Evolutionary conservation across 2,113 vertebrate species (phyloP).

Genomic region (Takifugu flavidus): DNA sequence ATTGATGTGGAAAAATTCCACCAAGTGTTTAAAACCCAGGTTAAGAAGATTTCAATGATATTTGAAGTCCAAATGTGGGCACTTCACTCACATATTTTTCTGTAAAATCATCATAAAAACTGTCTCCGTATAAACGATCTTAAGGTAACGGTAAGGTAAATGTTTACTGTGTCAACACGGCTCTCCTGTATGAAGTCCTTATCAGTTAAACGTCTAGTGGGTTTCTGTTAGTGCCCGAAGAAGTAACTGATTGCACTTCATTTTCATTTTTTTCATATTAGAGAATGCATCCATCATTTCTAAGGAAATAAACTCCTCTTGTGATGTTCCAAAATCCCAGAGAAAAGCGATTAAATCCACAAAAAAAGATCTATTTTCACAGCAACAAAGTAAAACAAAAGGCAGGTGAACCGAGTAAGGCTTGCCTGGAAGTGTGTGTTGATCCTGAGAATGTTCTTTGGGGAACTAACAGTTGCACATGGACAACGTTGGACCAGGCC

Average conservation of each 20-base stretch:
- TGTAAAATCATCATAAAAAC: not conserved
- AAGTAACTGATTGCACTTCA: conserved; percentile 39
- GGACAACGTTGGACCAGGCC: not conserved
- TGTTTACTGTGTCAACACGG: not conserved
- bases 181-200: conserved; percentile 1
- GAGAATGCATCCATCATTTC: conserved; percentile 19
- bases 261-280: conserved; percentile 15
- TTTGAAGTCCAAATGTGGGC: not conserved
- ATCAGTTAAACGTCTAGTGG: conserved; percentile 47
- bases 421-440: not conserved
- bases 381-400: conserved; percentile 6
- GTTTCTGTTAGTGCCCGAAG: conserved; percentile 22
- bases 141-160: not conserved
- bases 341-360: not conserved
- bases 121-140: too few relatives aligned
- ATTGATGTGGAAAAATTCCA: too few relatives aligned
- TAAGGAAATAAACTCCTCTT: conserved; percentile 37
- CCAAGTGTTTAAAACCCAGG: too few relatives aligned
- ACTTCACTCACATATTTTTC: not conserved
- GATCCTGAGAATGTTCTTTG: not conserved
- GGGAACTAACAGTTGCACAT: not conserved
- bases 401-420: not conserved
- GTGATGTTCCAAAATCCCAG: not conserved
- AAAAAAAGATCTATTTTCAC: not conserved
- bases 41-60: not conserved